Evolutionary conservation across 2,888 invertebrate species (phyloP).

Genomic region (Dicycla oo): DNA sequence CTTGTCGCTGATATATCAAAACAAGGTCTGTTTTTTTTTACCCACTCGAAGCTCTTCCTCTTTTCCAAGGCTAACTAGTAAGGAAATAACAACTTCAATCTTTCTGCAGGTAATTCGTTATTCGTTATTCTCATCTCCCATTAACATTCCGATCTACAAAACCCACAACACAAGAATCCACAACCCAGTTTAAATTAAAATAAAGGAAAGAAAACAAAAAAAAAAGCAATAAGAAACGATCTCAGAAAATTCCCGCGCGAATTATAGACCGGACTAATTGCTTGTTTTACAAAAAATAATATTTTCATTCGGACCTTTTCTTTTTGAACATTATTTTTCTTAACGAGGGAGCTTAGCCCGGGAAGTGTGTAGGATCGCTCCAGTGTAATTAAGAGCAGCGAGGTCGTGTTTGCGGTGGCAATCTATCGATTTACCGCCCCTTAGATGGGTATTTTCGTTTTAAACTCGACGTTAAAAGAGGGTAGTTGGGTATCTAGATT

Average conservation of each 20-base stretch:
- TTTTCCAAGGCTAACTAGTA: too few species aligned
- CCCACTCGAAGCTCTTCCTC: too few species aligned
- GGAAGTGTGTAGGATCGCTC: conserved; percentile 48
- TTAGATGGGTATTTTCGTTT: conserved; percentile 58
- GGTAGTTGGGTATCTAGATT: conserved; percentile 45
- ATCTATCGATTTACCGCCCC: conserved; percentile 54
- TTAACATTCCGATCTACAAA: neutral
- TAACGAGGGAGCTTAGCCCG: conserved; percentile 57
- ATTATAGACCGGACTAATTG: conserved; percentile 59
- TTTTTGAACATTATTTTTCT: conserved; percentile 59
- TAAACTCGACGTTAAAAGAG: conserved; percentile 45
- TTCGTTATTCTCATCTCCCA: too few species aligned
- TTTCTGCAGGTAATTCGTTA: too few species aligned
- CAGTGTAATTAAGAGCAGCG: conserved; percentile 49
- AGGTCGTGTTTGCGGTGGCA: conserved; percentile 52
- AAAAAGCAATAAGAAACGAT: conserved; percentile 46
- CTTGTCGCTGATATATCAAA: too few species aligned
- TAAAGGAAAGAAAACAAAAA: conserved; percentile 25
- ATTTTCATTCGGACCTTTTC: conserved; percentile 43
- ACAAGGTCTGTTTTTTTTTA: too few species aligned
- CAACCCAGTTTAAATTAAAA: conserved; percentile 34
- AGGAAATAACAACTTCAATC: too few species aligned
- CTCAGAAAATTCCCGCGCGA: conserved; percentile 38
- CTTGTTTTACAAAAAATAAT: conserved; percentile 59
- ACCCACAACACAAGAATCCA: conserved; percentile 5